A percentile compares a stretch with the other conserved stretches of the same genome.
These are phyloP conservation scores for Tenualosa ilisha DNA, from an alignment of 2,797 vertebrate genomes.

Conservation along the genomic window DNA sequence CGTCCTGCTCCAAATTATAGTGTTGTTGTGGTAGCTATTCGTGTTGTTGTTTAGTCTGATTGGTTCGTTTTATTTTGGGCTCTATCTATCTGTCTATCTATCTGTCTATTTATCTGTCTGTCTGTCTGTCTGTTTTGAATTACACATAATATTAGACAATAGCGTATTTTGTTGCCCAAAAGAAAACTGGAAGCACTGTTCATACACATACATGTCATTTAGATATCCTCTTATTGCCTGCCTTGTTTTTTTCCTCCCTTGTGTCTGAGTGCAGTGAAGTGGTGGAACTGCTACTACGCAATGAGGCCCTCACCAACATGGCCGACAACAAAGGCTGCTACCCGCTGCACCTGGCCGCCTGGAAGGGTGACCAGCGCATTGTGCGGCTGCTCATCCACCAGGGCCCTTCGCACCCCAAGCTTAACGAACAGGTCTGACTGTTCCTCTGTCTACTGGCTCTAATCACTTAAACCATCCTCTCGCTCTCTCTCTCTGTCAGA, in stretches of 20 bases:
- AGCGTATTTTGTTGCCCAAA: too few relatives aligned
- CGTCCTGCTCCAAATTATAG: background rate
- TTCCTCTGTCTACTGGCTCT: background rate
- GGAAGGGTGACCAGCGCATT: slow-evolving; percentile 95
- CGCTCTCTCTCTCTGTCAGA: background rate
- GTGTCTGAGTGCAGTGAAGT: slow-evolving; percentile 73
- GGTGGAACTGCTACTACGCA: slow-evolving; percentile 90
- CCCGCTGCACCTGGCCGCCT: slow-evolving; percentile 94
- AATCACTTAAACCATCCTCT: background rate
- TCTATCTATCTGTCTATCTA: too few relatives aligned
- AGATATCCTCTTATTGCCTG: background rate
- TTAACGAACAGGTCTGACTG: slow-evolving; percentile 92
- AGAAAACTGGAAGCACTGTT: too few relatives aligned
- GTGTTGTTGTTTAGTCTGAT: slow-evolving; percentile 3
- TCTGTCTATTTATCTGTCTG: too few relatives aligned
- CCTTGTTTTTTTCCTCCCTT: background rate
- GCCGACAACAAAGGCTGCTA: slow-evolving; percentile 97
- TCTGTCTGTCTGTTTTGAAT: too few relatives aligned
- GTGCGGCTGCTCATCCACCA: slow-evolving; percentile 94
- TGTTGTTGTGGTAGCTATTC: slow-evolving; percentile 26
- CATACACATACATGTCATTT: background rate
- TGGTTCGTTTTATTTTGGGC: too few relatives aligned
- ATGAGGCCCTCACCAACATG: slow-evolving; percentile 93
- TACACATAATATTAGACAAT: too few relatives aligned
- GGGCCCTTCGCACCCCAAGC: slow-evolving; percentile 93